Evolutionary conservation across 2,113 vertebrate genomes (phyloP).

Genomic region (Thunnus maccoyii): DNA sequence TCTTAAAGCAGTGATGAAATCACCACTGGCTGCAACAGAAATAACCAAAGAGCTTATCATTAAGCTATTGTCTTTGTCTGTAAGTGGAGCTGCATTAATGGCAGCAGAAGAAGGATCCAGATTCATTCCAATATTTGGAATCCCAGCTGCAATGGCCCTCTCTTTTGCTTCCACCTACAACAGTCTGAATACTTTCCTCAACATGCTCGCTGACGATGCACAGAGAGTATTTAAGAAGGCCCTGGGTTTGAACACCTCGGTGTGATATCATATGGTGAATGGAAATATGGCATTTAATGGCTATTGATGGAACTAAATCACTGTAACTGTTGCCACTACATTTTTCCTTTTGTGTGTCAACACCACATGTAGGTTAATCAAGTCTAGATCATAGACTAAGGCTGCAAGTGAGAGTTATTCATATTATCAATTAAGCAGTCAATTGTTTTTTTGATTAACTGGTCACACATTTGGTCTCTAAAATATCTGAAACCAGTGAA

Average conservation of each 20-base stretch:
- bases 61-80: fast-evolving
- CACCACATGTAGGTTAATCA: too few relatives aligned
- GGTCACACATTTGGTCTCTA: too few relatives aligned
- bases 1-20: not conserved
- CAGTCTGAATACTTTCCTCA: not conserved
- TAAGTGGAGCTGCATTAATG: fast-evolving
- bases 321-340: too few relatives aligned
- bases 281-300: not conserved
- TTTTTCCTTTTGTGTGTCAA: too few relatives aligned
- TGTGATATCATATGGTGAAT: not conserved
- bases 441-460: too few relatives aligned
- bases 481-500: too few relatives aligned
- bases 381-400: too few relatives aligned
- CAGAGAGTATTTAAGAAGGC: not conserved
- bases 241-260: conserved; percentile 5
- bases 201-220: conserved; percentile 27
- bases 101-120: not conserved
- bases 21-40: not conserved
- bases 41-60: fast-evolving
- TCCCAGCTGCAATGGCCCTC: not conserved
- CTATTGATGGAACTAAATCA: too few relatives aligned
- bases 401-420: too few relatives aligned
- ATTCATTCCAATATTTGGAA: conserved; percentile 10
- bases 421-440: too few relatives aligned
- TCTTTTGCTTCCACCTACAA: not conserved